Conservation (phyloP, 2,113 vertebrate genomes). For the Rhynchopsitta pachyrhyncha region DNA sequence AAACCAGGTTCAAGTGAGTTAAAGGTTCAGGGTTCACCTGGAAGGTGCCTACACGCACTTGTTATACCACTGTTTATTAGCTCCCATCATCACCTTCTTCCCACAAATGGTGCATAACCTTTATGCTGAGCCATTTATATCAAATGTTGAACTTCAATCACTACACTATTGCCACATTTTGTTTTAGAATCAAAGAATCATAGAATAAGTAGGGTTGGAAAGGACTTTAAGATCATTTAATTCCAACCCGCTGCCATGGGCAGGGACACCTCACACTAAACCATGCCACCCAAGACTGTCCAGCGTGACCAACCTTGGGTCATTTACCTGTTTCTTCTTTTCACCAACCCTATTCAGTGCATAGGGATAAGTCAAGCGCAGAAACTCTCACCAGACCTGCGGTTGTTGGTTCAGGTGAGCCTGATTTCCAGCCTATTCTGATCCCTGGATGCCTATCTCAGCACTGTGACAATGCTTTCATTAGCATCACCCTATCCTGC, state of each 20-base stretch:
- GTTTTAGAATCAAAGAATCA: background rate
- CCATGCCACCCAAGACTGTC: background rate
- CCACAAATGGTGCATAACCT: background rate
- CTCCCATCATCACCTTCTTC: background rate
- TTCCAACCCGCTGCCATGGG: accelerated
- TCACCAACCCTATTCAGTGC: background rate
- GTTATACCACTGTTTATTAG: background rate
- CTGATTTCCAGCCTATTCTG: background rate
- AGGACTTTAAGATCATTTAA: background rate
- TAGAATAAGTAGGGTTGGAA: background rate
- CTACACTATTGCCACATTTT: background rate
- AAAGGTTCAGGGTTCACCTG: background rate
- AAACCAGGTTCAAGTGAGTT: background rate
- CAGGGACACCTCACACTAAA: background rate
- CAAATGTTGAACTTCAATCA: background rate
- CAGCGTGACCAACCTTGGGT: background rate
- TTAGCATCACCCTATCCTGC: background rate
- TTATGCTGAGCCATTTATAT: background rate
- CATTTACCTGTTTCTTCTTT: background rate
- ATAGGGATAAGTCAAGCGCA: background rate
- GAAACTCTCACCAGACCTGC: background rate
- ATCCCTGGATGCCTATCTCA: background rate
- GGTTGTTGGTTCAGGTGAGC: background rate
- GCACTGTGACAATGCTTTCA: background rate
- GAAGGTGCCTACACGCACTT: accelerated